Evolutionary conservation across 2,797 vertebrate genomes (phyloP).

Genomic region (Chloroceryle inda): DNA sequence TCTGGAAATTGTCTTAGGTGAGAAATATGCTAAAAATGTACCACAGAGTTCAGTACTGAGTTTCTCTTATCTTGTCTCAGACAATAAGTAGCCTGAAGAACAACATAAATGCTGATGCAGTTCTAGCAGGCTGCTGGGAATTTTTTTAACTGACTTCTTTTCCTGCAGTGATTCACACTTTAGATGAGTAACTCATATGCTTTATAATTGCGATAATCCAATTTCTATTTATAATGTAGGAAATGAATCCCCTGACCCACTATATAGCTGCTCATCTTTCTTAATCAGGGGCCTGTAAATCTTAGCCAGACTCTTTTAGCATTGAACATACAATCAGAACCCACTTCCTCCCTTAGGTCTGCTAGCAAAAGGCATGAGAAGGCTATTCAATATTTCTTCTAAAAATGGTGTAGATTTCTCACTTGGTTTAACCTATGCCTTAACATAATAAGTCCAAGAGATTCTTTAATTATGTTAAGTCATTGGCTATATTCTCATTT

Average conservation of each 20-base stretch:
- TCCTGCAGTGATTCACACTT: not conserved
- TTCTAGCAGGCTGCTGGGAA: not conserved
- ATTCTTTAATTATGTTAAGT: not conserved
- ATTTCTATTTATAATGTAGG: not conserved
- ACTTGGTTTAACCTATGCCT: not conserved
- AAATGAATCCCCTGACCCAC: not conserved
- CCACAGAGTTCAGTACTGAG: not conserved
- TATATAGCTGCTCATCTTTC: not conserved
- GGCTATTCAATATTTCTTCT: not conserved
- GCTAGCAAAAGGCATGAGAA: not conserved
- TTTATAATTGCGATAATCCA: not conserved
- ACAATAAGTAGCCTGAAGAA: not conserved
- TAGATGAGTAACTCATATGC: not conserved
- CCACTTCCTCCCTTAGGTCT: not conserved
- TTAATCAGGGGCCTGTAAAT: not conserved
- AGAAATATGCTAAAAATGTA: conserved; percentile 37
- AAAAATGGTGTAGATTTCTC: not conserved
- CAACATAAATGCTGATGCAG: not conserved
- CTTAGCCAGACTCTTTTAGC: not conserved
- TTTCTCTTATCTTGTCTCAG: conserved; percentile 28
- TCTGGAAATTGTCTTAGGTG: conserved; percentile 35
- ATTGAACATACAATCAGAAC: not conserved
- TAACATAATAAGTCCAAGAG: not conserved
- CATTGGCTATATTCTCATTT: not conserved
- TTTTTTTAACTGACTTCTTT: not conserved